Evolutionary conservation across 2,113 vertebrate species (phyloP).

Genomic region (Psilopogon haemacephalus): DNA sequence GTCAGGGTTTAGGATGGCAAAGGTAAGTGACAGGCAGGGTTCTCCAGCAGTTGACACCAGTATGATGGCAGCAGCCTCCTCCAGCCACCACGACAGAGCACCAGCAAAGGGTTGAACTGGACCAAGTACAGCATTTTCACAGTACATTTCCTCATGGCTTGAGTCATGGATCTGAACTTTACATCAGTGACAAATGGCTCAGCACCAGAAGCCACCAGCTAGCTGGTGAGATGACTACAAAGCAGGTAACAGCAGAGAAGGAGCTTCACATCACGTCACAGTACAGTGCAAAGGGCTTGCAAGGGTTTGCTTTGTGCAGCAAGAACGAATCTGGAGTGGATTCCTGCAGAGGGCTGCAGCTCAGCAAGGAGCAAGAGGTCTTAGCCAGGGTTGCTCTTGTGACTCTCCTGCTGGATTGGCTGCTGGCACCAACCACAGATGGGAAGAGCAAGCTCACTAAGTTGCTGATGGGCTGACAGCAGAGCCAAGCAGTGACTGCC

Average conservation of each 20-base stretch:
- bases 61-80: constrained; percentile 54
- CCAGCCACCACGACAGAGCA: constrained; percentile 62
- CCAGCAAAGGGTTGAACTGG: constrained; percentile 33
- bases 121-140: constrained; percentile 50
- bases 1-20: constrained; percentile 54
- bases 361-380: neutral
- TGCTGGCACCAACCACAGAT: neutral
- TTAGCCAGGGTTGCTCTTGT: neutral
- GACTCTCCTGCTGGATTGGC: neutral
- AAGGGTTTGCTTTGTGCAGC: neutral
- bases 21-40: constrained; percentile 54
- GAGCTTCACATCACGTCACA: constrained; percentile 24
- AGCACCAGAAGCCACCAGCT: constrained; percentile 5
- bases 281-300: constrained; percentile 27
- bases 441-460: neutral
- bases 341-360: constrained; percentile 24
- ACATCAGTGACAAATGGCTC: constrained; percentile 25
- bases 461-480: neutral
- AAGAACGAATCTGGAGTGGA: neutral
- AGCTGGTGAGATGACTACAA: constrained; percentile 41
- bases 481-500: neutral
- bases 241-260: constrained; percentile 60
- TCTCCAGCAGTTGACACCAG: constrained; percentile 54
- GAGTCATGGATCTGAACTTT: constrained; percentile 20
- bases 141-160: constrained; percentile 31